Base-by-base conservation (phyloP, 2,888 invertebrate genomes). In the Cephalotes varians region DNA sequence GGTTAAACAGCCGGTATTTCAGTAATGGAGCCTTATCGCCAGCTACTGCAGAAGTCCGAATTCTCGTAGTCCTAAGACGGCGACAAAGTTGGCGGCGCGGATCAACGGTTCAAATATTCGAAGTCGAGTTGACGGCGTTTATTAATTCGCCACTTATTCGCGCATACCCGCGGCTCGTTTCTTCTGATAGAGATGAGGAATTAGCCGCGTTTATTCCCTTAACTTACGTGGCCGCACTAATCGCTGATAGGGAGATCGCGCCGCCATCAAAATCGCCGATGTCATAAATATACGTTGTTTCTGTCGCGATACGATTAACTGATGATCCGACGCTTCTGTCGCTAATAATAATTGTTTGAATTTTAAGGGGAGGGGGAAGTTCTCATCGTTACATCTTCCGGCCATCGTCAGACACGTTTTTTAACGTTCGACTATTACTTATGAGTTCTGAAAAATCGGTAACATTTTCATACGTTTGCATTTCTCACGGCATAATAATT, bases 21-120 rank as follows among this genome's bases (percentile, higher is more conserved):
- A 90, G 92, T 92, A 92, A 92, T 92, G 92, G 92, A 90, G 87
- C 90, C 91, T 92, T 92, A 92, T 92, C 92, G 89, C 85, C 83
- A 87, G 92, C 92, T 92, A 92, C 92, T 89, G 90, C 89, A 88
- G 90, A 88, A 91, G 87, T 87, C 85, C 72, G 72, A 81, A 81
- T 81, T 62, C 72, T 80, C 62, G 69, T 64, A 76, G 58, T 6
- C 60, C 47, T 10, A 34, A 40, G 47, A 6, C 62, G 73, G 10
- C 60, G 64, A 74, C 62, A 7, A 64, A 76, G 74, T 51, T 37
- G 62, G 7, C 40, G 67, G 31, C 54, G 56, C 37, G 54, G 6
- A 62, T n/a, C n/a, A n/a, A n/a, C n/a, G n/a, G n/a, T n/a, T n/a
- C n/a, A n/a, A 54, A 25, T 58, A 69, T 60, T 81, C 73, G 49